These are phyloP conservation scores for Taxidea taxus DNA, from an alignment of 2,113 vertebrate species.

Conservation along the genomic window DNA sequence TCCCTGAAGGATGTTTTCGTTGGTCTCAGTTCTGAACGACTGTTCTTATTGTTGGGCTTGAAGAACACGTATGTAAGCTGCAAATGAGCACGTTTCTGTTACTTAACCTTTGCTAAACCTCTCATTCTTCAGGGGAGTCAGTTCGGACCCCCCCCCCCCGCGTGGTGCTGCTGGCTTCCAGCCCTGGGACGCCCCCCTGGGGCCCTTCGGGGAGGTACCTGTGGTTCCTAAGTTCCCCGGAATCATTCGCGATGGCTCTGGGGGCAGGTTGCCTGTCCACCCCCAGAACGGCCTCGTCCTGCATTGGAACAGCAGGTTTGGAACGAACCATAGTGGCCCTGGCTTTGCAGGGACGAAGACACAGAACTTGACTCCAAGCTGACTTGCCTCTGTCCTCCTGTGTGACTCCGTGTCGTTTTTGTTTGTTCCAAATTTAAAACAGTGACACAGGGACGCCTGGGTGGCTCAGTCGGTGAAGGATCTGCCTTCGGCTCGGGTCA, in stretches of 20 bases:
- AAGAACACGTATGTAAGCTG: not conserved
- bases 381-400: not conserved
- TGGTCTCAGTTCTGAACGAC: not conserved
- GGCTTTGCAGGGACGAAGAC: fast-evolving
- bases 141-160: not conserved
- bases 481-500: too few species aligned
- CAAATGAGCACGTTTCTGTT: not conserved
- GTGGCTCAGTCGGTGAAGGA: too few species aligned
- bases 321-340: fast-evolving
- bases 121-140: not conserved
- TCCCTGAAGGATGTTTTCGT: not conserved
- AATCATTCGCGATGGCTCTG: fast-evolving
- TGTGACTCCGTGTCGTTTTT: fast-evolving
- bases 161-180: fast-evolving
- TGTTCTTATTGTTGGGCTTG: not conserved
- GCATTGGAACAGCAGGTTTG: not conserved
- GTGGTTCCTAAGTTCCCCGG: not conserved
- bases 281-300: not conserved
- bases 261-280: too few species aligned
- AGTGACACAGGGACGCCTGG: not conserved
- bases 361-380: not conserved
- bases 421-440: not conserved
- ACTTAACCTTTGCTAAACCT: not conserved
- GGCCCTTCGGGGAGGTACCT: not conserved
- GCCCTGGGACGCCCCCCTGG: fast-evolving